These are phyloP conservation scores for Rhinolophus ferrumequinum DNA, from an alignment of 2,113 vertebrate species.

Conservation along the genomic window DNA sequence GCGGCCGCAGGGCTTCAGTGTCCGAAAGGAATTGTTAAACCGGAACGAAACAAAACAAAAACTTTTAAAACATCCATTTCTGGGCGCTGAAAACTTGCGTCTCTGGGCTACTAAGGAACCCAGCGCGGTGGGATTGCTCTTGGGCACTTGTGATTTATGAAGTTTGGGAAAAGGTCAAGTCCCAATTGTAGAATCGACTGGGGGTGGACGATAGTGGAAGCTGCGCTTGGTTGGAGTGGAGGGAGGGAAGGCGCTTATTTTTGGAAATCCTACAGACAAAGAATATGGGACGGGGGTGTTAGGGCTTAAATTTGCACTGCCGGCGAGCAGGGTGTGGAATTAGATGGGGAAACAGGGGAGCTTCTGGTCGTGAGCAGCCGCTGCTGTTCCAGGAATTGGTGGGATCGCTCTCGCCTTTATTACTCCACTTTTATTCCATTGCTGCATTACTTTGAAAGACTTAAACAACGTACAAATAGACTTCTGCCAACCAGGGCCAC, in stretches of 20 bases:
- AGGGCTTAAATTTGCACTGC: neutral
- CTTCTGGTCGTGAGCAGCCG: neutral
- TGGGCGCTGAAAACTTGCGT: neutral
- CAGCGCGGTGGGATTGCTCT: neutral
- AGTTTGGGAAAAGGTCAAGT: neutral
- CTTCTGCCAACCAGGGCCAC: neutral
- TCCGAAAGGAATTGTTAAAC: neutral
- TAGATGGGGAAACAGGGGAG: neutral
- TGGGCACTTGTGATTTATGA: neutral
- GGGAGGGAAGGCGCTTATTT: neutral
- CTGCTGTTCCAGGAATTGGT: neutral
- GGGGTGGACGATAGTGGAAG: neutral
- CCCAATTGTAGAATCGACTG: neutral
- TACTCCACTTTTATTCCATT: neutral
- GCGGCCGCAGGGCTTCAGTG: neutral
- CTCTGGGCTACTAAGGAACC: too few species aligned
- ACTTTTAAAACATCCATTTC: neutral
- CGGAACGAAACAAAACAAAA: neutral
- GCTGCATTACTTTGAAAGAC: neutral
- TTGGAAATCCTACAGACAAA: conserved; percentile 47
- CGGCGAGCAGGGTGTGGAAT: neutral
- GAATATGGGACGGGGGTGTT: neutral
- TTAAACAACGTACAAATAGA: neutral
- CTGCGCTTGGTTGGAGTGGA: neutral
- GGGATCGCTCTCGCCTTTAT: neutral